phyloP scores from a whole-genome alignment of 2,113 vertebrate species.

The Gallinago undulata region DNA sequence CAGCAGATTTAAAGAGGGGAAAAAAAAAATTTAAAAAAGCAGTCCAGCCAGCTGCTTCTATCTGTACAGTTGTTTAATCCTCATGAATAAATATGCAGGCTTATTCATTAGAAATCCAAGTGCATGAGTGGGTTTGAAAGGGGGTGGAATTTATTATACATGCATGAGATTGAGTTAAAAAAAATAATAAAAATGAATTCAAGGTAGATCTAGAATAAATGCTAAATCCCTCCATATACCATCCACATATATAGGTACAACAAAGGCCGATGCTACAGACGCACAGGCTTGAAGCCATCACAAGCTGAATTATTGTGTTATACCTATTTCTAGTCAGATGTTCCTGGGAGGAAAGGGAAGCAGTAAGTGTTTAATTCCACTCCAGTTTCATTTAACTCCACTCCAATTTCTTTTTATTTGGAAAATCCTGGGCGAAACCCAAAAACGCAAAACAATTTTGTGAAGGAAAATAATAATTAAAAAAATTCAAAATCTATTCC shows the following conservation, averaged over 20 bases:
- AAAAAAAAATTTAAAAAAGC: background rate
- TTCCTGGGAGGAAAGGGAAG: background rate
- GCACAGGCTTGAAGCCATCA: background rate
- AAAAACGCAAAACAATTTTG: background rate
- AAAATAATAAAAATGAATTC: background rate
- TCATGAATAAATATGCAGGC: constrained; percentile 60
- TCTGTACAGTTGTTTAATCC: constrained; percentile 52
- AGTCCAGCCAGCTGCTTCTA: constrained; percentile 45
- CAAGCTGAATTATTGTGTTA: background rate
- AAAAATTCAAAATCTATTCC: background rate
- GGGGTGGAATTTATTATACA: constrained; percentile 60
- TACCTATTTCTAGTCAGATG: constrained; percentile 8
- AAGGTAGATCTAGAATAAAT: constrained; percentile 2
- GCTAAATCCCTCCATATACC: background rate
- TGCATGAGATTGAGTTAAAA: background rate
- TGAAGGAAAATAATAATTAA: background rate
- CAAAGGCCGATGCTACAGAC: background rate
- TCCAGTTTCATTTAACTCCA: background rate
- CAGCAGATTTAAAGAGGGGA: constrained; percentile 22
- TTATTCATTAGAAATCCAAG: constrained; percentile 56
- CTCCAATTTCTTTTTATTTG: background rate
- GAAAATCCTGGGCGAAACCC: background rate
- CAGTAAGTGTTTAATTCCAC: background rate
- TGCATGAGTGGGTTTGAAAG: constrained; percentile 56
- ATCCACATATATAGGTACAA: constrained; percentile 20